These are phyloP conservation scores for Pseudopleuronectes americanus DNA, from an alignment of 2,797 vertebrate genomes.

Conservation along the genomic window DNA sequence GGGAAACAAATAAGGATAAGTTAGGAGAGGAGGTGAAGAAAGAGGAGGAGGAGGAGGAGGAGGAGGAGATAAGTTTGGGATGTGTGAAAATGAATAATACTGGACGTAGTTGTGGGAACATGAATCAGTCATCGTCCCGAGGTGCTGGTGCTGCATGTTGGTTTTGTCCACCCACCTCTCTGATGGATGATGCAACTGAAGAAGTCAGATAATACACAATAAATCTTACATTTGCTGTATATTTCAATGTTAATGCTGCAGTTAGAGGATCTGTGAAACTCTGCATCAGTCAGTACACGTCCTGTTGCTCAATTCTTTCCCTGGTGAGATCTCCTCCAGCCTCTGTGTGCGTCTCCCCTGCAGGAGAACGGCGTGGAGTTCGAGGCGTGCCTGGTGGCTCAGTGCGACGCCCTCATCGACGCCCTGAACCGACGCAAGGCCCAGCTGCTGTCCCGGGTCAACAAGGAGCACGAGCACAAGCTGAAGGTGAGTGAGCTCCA, in stretches of 20 bases:
- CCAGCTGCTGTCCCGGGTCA: conserved; percentile 93
- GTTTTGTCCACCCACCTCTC: conserved; percentile 3
- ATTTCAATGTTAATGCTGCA: too few relatives aligned
- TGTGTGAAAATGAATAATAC: conserved; percentile 14
- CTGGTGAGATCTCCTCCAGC: conserved; percentile 10
- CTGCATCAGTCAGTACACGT: too few relatives aligned
- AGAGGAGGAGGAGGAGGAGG: background rate
- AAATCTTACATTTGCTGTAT: too few relatives aligned
- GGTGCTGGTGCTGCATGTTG: conserved; percentile 8
- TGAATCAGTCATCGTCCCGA: background rate
- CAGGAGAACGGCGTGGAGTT: conserved; percentile 99
- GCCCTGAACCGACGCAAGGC: conserved; percentile 97
- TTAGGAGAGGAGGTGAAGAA: background rate
- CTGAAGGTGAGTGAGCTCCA: conserved; percentile 87
- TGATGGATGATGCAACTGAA: background rate
- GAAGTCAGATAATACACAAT: background rate
- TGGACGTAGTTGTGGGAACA: background rate
- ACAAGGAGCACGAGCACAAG: conserved; percentile 98
- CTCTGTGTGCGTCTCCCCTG: conserved; percentile 17
- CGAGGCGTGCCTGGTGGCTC: conserved; percentile 96
- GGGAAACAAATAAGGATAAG: conserved; percentile 3
- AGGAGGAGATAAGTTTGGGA: background rate
- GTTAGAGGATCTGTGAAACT: too few relatives aligned
- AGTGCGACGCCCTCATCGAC: conserved; percentile 98
- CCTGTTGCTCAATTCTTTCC: too few relatives aligned